Evolutionary conservation across 2,888 invertebrate species (phyloP).

Genomic region (Pomacea canaliculata): DNA sequence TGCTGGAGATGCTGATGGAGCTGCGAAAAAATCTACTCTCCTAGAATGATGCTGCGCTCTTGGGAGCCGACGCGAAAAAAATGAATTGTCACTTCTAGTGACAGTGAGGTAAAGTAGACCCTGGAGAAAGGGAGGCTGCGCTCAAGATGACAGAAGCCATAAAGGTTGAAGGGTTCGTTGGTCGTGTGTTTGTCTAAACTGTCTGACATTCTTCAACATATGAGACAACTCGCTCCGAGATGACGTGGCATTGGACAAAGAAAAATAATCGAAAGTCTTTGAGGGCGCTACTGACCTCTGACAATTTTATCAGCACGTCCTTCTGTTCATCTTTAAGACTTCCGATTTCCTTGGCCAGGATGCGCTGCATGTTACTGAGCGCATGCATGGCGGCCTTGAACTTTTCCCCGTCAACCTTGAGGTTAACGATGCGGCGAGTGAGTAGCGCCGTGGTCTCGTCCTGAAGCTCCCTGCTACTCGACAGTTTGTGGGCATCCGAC

Average conservation of each 20-base stretch:
- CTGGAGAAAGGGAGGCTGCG: no score
- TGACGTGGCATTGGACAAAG: no score
- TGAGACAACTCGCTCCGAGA: no score
- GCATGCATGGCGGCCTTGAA: slow-evolving; percentile 26
- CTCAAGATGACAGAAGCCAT: no score
- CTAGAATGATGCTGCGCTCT: no score
- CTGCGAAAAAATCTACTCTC: not conserved
- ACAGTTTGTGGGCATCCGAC: slow-evolving; percentile 1
- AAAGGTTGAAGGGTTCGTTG: no score
- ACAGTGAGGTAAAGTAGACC: no score
- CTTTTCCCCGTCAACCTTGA: slow-evolving; percentile 26
- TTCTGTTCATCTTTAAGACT: slow-evolving; percentile 21
- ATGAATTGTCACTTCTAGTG: no score
- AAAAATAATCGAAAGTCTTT: no score
- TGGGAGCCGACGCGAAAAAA: no score
- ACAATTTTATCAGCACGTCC: slow-evolving; percentile 20
- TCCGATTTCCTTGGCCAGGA: slow-evolving; percentile 23
- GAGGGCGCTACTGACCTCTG: slow-evolving; percentile 3
- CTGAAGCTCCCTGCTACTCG: slow-evolving; percentile 8
- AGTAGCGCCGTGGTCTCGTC: slow-evolving; percentile 8
- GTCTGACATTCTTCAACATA: no score
- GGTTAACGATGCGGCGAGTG: slow-evolving; percentile 10
- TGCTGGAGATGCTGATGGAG: not conserved
- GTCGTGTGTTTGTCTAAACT: no score
- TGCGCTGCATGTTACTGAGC: slow-evolving; percentile 26